Evolutionary conservation across 2,113 vertebrate genomes (phyloP).

Genomic region (Ptilorrhoa leucosticta): DNA sequence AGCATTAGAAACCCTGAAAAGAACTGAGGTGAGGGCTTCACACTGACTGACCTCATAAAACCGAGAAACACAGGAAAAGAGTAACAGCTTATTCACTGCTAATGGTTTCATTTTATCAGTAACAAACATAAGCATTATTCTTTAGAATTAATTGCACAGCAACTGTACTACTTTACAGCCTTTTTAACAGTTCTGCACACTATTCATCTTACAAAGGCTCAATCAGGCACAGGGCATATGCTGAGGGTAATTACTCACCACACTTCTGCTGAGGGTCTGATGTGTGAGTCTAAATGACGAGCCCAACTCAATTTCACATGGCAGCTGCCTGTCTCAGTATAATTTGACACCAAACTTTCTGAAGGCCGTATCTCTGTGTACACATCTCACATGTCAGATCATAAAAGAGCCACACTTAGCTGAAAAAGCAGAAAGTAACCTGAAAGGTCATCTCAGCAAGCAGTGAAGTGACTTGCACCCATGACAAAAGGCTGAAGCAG

Average conservation of each 20-base stretch:
- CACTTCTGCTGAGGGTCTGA: not conserved
- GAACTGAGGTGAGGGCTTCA: not conserved
- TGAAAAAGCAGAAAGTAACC: not conserved
- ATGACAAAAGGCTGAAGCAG: not conserved
- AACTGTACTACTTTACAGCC: constrained; percentile 2
- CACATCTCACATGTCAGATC: not conserved
- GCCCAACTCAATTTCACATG: not conserved
- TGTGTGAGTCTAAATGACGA: not conserved
- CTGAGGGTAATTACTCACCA: not conserved
- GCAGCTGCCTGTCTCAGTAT: not conserved
- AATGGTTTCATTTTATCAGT: not conserved
- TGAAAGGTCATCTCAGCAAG: not conserved
- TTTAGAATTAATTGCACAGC: not conserved
- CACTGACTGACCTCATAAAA: not conserved
- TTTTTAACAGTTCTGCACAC: not conserved
- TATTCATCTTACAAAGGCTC: not conserved
- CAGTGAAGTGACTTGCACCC: not conserved
- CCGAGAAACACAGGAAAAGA: not conserved
- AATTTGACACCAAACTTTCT: not conserved
- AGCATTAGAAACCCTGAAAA: not conserved
- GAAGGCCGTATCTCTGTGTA: not conserved
- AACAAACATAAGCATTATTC: not conserved
- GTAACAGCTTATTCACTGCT: not conserved
- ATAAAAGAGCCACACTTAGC: not conserved
- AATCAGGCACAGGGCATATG: not conserved